A percentile compares a stretch with the other conserved stretches of the same genome.
Conservation (phyloP, 2,888 invertebrate species). For the Eulithis prunata region DNA sequence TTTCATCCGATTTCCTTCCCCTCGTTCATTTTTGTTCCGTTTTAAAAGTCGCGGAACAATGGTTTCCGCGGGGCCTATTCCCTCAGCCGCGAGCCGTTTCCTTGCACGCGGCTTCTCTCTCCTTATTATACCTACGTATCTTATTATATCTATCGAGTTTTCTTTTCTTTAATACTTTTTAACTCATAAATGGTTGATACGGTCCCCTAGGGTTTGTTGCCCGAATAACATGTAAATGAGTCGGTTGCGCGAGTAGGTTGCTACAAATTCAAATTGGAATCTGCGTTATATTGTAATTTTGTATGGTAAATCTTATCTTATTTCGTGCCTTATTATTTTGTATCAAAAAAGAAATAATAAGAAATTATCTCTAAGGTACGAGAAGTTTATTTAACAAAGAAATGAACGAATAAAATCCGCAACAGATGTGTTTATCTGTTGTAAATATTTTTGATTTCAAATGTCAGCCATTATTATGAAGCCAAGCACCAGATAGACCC, state of each 20-base stretch:
- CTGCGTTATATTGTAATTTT: conserved; percentile 61
- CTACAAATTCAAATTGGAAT: conserved; percentile 71
- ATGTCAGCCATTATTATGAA: conserved; percentile 25
- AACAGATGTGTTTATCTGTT: conserved; percentile 17
- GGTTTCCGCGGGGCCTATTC: conserved; percentile 77
- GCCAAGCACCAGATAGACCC: conserved; percentile 21
- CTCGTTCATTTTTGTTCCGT: conserved; percentile 80
- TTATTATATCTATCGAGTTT: conserved; percentile 80
- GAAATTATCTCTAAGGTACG: background rate
- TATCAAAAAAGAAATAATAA: conserved; percentile 33
- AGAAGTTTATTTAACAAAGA: background rate
- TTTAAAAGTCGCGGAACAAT: conserved; percentile 83
- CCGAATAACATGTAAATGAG: conserved; percentile 84
- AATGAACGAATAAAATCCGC: background rate
- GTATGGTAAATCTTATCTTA: conserved; percentile 47
- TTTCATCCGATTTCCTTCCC: conserved; percentile 84
- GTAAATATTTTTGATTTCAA: conserved; percentile 6
- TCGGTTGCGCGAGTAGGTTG: conserved; percentile 58
- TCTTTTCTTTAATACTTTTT: conserved; percentile 83
- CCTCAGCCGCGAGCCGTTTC: conserved; percentile 76
- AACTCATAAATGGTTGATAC: conserved; percentile 83
- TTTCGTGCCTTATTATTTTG: conserved; percentile 47
- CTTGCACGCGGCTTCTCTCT: conserved; percentile 78
- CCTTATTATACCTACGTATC: conserved; percentile 74
- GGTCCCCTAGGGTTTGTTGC: conserved; percentile 80